Evolutionary conservation across 1,140 invertebrate species (phyloP), one percentile per base, ranked within the genome.

Genomic region (Contarinia nasturtii): DNA sequence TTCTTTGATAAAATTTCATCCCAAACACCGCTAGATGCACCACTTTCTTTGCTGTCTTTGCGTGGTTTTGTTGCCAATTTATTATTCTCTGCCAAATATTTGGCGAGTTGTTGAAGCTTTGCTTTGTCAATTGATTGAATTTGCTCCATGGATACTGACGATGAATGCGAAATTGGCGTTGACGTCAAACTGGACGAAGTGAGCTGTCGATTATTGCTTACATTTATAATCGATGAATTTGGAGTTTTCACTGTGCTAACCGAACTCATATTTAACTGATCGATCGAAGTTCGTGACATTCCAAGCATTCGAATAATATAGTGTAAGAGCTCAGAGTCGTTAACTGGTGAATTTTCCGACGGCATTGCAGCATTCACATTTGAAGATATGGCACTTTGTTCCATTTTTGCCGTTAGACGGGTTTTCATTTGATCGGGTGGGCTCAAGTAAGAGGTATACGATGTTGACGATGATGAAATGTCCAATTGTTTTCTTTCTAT

Each of bases 281-380:
- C 48, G 7, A 63, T 22, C 7, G 51, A 53, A 11, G 47, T 46
- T 5, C 51, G 48, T 0, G 51, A 55, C 61, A 64, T 61, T 14
- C 49, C 48, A n/a, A 64, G 40, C 19, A 64, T 47, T 7, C 59
- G 56, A 11, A 61, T 52, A 2, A 64, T 53, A 48, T 63, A 64
- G 1, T 61, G 52, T 1, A 52, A 52, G 3, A 47, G 34, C 3
- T 17, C 14, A 11, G 44, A 17, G 34, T 27, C 27, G 10, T 10
- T 27, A 27, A 27, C 27, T 10, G 27, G 27, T 27, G 3, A 5
- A 10, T 27, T 27, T 10, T 27, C 27, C 27, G 27, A 27, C 10
- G 27, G n/a, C n/a, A 27, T 27, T 27, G 27, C n/a, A 27, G 3
- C 10, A 27, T 27, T 27, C 27, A 27, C 27, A 27, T 27, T 27